A percentile compares a stretch with the other conserved stretches of the same genome.
Evolutionary conservation across 1,140 invertebrate species (phyloP).

Genomic region (Drosophila setifemur): DNA sequence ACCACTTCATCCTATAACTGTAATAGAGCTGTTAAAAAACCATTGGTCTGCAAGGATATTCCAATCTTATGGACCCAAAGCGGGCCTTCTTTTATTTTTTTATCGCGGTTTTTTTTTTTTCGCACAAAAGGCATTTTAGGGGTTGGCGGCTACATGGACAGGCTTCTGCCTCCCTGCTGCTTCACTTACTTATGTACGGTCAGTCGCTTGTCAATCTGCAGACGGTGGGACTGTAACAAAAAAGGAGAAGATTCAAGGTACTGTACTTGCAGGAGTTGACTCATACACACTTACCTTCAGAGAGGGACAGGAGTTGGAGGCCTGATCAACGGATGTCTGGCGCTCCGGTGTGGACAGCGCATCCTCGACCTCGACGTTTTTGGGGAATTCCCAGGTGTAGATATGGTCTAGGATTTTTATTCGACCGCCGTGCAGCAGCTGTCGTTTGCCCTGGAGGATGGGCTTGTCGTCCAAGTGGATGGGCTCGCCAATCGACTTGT

Average conservation of each 20-base stretch:
- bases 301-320: slow-evolving; percentile 67
- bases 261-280: slow-evolving; percentile 14
- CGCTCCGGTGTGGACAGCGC: slow-evolving; percentile 52
- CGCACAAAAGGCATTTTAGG: slow-evolving; percentile 16
- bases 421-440: slow-evolving; percentile 50
- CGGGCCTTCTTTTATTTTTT: no score
- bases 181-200: slow-evolving; percentile 73
- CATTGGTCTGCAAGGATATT: no score
- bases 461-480: slow-evolving; percentile 58
- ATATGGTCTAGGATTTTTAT: slow-evolving; percentile 57
- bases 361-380: slow-evolving; percentile 2
- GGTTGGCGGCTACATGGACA: slow-evolving; percentile 42
- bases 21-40: no score
- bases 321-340: slow-evolving; percentile 34
- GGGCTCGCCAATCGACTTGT: slow-evolving; percentile 43
- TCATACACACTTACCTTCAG: slow-evolving; percentile 57
- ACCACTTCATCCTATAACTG: no score
- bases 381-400: slow-evolving; percentile 66
- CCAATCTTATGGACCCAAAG: no score
- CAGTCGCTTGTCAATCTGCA: slow-evolving; percentile 50
- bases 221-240: slow-evolving; percentile 40
- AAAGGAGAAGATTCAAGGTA: background rate
- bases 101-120: background rate
- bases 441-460: slow-evolving; percentile 45
- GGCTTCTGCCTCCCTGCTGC: slow-evolving; percentile 11